A percentile compares a stretch with the other conserved stretches of the same genome.
These are phyloP conservation scores for Zoanthus solanderi DNA, from an alignment of 92 coral and sea anemone species.

Conservation along the genomic window DNA sequence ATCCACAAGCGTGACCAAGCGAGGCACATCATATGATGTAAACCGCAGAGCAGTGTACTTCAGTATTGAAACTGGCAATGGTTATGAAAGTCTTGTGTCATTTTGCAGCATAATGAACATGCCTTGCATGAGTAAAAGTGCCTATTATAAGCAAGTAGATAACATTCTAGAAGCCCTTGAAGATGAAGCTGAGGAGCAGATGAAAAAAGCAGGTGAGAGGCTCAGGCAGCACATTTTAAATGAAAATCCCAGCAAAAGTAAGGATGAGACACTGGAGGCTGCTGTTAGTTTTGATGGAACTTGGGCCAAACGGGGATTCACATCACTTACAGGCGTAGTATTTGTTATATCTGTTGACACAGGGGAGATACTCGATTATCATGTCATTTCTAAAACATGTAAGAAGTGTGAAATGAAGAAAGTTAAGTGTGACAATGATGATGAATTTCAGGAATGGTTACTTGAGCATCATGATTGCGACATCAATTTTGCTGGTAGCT, in stretches of 20 bases:
- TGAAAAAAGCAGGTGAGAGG: constrained; percentile 43
- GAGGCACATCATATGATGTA: constrained; percentile 40
- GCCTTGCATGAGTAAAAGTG: constrained; percentile 49
- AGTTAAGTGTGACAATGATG: constrained; percentile 49
- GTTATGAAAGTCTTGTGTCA: constrained; percentile 62
- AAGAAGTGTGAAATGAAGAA: constrained; percentile 61
- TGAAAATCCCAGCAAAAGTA: constrained; percentile 24
- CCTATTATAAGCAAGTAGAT: constrained; percentile 55
- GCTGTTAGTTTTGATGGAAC: constrained; percentile 21
- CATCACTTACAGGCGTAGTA: constrained; percentile 45
- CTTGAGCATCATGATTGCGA: constrained; percentile 41
- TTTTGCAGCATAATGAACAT: constrained; percentile 27
- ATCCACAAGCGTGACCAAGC: not conserved
- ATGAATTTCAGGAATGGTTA: constrained; percentile 43
- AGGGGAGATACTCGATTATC: constrained; percentile 56
- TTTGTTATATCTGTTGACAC: constrained; percentile 27
- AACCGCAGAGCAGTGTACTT: constrained; percentile 48
- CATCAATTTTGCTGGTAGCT: constrained; percentile 56
- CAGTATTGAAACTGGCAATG: constrained; percentile 54
- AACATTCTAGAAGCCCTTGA: constrained; percentile 48
- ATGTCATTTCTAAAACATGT: constrained; percentile 58
- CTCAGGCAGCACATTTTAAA: constrained; percentile 28
- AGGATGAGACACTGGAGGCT: constrained; percentile 24
- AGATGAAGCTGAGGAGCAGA: constrained; percentile 61
- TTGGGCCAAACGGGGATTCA: constrained; percentile 35